Conservation (phyloP, 2,113 vertebrate genomes). For the Mugil cephalus region DNA sequence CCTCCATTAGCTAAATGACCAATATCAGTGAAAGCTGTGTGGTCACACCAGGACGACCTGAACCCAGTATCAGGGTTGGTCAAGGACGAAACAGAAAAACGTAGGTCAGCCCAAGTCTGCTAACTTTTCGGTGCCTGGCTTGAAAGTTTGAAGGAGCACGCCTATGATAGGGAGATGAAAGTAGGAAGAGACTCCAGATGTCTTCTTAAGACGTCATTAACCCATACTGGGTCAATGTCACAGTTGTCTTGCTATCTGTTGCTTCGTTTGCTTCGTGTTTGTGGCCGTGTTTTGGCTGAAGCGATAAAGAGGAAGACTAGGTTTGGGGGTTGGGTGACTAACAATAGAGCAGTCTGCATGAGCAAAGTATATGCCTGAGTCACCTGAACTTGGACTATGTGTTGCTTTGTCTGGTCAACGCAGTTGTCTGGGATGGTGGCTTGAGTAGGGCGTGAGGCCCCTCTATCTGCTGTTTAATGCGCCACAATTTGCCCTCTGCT, state of each 20-base stretch:
- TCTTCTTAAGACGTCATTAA: constrained; percentile 17
- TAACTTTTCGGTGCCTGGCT: constrained; percentile 45
- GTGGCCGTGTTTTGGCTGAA: constrained; percentile 7
- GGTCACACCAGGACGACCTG: constrained; percentile 68
- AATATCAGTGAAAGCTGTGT: constrained; percentile 92
- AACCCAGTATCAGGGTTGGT: constrained; percentile 81
- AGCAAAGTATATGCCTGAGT: constrained; percentile 32
- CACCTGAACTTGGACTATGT: constrained; percentile 13
- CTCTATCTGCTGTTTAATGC: constrained; percentile 32
- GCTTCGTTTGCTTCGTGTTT: constrained; percentile 45
- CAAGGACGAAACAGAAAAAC: constrained; percentile 84
- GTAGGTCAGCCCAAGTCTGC: constrained; percentile 48
- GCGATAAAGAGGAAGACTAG: background rate
- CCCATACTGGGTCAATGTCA: constrained; percentile 7
- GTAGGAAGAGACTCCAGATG: background rate
- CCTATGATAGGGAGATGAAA: background rate
- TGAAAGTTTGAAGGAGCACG: constrained; percentile 40
- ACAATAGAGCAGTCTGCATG: constrained; percentile 61
- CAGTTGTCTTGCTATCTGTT: constrained; percentile 21
- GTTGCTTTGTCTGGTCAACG: constrained; percentile 51
- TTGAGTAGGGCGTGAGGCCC: constrained; percentile 12
- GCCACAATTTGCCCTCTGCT: constrained; percentile 39
- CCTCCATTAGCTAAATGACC: constrained; percentile 94
- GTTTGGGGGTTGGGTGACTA: constrained; percentile 48
- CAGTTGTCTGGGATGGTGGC: constrained; percentile 51